Evolutionary conservation across 2,797 vertebrate genomes (phyloP).

Genomic region (Valencia hispanica): DNA sequence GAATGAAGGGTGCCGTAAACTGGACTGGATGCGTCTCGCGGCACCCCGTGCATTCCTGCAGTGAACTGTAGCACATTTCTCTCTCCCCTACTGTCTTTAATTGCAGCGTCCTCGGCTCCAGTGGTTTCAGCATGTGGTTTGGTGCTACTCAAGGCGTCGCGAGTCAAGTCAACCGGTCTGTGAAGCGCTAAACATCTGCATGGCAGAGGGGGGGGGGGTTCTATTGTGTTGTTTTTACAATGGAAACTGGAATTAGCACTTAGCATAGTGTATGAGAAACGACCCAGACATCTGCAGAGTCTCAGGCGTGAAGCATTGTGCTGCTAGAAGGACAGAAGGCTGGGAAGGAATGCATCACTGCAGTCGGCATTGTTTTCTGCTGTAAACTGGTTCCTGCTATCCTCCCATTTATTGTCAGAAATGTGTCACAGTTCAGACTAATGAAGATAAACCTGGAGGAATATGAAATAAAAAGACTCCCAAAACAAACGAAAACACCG

Average conservation of each 20-base stretch:
- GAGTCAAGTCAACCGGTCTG: conserved; percentile 1
- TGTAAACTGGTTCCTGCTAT: neutral
- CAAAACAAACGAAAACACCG: neutral
- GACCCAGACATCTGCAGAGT: neutral
- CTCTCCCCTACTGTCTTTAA: neutral
- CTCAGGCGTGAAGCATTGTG: neutral
- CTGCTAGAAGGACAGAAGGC: neutral
- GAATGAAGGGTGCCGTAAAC: neutral
- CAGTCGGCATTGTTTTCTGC: neutral
- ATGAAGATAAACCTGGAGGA: neutral
- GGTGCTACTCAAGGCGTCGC: conserved; percentile 1
- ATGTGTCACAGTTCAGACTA: neutral
- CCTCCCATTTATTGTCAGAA: neutral
- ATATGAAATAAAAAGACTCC: neutral
- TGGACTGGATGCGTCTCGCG: neutral
- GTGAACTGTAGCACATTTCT: neutral
- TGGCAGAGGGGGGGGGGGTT: no score
- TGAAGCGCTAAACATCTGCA: neutral
- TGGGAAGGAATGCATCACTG: neutral
- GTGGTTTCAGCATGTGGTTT: conserved; percentile 3
- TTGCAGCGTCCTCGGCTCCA: neutral
- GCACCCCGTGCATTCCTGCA: neutral
- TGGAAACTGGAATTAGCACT: neutral
- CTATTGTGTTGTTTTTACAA: neutral
- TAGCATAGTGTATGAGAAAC: neutral